Percentiles rank a stretch among this genome's conserved stretches.
Evolutionary conservation across 1,140 invertebrate genomes (phyloP).

Genomic region (Hestina assimilis): DNA sequence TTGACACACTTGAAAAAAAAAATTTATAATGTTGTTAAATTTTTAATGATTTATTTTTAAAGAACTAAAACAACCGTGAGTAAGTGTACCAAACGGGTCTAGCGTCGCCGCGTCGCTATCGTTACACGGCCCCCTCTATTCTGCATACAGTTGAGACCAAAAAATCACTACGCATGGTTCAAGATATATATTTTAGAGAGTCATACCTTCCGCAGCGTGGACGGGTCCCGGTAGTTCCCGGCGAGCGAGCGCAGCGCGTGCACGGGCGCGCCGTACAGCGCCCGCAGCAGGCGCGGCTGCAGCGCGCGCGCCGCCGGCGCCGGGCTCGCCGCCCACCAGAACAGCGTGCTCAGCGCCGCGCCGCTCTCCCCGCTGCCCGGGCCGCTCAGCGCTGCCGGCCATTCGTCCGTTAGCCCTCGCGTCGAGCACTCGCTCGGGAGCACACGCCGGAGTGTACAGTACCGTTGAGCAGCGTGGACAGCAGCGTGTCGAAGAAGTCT

Average conservation of each 20-base stretch:
- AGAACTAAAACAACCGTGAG: too few relatives aligned
- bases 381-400: constrained; percentile 15
- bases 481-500: constrained; percentile 37
- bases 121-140: too few relatives aligned
- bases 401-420: constrained; percentile 3
- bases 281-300: constrained; percentile 53
- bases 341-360: constrained; percentile 47
- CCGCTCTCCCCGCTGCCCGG: constrained; percentile 48
- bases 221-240: constrained; percentile 36
- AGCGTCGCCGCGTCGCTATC: too few relatives aligned
- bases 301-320: constrained; percentile 37
- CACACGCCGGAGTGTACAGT: neutral
- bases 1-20: too few relatives aligned
- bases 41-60: too few relatives aligned
- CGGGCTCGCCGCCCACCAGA: constrained; percentile 59
- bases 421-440: neutral
- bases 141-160: too few relatives aligned
- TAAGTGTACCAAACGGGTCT: too few relatives aligned
- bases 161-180: too few relatives aligned
- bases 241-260: constrained; percentile 37
- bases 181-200: too few relatives aligned
- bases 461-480: constrained; percentile 46
- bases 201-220: constrained; percentile 42
- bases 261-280: constrained; percentile 49
- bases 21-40: too few relatives aligned